Evolutionary conservation across 1,140 invertebrate species (phyloP), one percentile per base, ranked within the genome.

Genomic region (Drosophila lacteicornis): DNA sequence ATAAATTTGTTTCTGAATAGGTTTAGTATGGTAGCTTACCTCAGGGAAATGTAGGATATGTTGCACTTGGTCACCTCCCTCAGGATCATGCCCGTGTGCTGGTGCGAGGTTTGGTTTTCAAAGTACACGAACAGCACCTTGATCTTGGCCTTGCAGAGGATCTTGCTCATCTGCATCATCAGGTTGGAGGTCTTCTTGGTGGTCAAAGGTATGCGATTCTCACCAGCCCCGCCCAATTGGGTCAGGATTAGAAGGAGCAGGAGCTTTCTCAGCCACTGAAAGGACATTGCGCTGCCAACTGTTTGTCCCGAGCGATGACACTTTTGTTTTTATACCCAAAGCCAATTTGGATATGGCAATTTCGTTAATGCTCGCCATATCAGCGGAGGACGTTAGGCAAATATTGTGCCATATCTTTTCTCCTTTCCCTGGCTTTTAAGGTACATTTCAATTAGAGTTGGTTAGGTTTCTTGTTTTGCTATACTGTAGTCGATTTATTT

Each of bases 51-150:
- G 49, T 91, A 91, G n/a, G 91, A 92, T 60, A 86, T 87, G 36
- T 88, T 67, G 38, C 91, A 92, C 43, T 86, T 77, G 59, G 80
- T 90, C 5, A 92, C 74, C 49, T 79, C 60, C 4, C 57, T 69
- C 8, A 92, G 58, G 63, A 92, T 86, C 45, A 84, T 70, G 4
- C 91, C 82, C 7, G 91, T 75, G 55, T 91, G 78, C 53, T 91
- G 65, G 11, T 80, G 78, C 0, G 82, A 90, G 0, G 75, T 63
- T 33, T 81, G 56, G 55, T 91, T 92, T 42, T 92, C 91, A 27
- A 90, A 92, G 51, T 91, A 92, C 0, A 91, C 87, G 56, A 84
- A 84, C 2, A 92, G 49, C 0, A 90, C 74, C 40, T 91, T 92
- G 25, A 91, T 77, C 6, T 25, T 49, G 0, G 77, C 77, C 5